These are phyloP conservation scores for Agrotis ipsilon DNA, from an alignment of 2,888 invertebrate genomes.

Conservation along the genomic window DNA sequence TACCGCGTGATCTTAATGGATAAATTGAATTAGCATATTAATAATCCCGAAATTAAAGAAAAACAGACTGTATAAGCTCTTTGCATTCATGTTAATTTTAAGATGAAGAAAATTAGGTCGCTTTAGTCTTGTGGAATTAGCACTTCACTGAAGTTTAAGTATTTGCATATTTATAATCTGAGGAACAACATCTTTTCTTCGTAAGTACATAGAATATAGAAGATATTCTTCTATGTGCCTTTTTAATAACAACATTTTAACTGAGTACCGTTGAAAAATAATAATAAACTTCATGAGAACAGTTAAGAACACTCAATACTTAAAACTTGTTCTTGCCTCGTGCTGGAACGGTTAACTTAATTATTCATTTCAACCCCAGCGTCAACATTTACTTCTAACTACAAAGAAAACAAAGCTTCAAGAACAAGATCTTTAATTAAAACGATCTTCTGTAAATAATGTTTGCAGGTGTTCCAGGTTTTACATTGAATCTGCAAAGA, in stretches of 20 bases:
- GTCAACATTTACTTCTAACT: constrained; percentile 22
- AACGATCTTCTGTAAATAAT: constrained; percentile 25
- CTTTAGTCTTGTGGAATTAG: constrained; percentile 10
- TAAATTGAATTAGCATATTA: constrained; percentile 46
- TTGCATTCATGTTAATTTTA: constrained; percentile 23
- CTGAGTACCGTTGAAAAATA: neutral
- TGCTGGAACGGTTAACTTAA: constrained; percentile 1
- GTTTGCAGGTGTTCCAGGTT: constrained; percentile 22
- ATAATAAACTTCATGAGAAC: neutral
- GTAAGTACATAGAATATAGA: no score
- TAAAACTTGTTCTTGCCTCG: constrained; percentile 8
- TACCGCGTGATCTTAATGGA: constrained; percentile 9
- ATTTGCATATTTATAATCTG: constrained; percentile 17
- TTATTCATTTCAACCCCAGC: constrained; percentile 21
- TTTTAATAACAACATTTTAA: no score
- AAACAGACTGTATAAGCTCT: constrained; percentile 33
- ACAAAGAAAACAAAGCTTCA: constrained; percentile 46
- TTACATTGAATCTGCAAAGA: constrained; percentile 46
- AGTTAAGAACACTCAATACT: constrained; percentile 2
- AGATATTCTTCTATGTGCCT: no score
- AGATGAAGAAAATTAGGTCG: constrained; percentile 13
- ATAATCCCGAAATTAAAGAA: constrained; percentile 40
- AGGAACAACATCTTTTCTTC: neutral
- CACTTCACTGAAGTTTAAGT: constrained; percentile 3
- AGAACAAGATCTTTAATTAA: constrained; percentile 48